Percentiles rank a stretch among this genome's conserved stretches.
phyloP scores from a whole-genome alignment of 2,113 vertebrate species.

The Zeus faber region DNA sequence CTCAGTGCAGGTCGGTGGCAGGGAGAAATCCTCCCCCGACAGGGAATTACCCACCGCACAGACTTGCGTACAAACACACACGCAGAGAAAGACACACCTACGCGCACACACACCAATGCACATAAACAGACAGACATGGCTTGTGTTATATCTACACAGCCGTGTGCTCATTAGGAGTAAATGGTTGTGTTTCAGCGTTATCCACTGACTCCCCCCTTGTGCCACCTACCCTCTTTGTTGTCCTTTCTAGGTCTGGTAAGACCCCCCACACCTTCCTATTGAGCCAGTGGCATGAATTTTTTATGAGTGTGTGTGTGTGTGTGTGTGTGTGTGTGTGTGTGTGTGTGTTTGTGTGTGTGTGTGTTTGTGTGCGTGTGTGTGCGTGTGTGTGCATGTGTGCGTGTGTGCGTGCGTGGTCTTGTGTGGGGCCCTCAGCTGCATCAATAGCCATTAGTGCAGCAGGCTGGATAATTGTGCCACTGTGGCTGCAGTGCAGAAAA shows the following conservation, averaged over 20 bases:
- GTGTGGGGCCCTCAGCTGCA: conserved; percentile 49
- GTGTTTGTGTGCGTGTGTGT: conserved; percentile 6
- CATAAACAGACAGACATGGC: neutral
- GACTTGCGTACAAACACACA: conserved; percentile 11
- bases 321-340: neutral
- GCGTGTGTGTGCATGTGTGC: conserved; percentile 21
- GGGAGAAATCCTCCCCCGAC: conserved; percentile 56
- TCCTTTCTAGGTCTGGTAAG: conserved; percentile 49
- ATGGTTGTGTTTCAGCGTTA: neutral
- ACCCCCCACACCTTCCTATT: conserved; percentile 56
- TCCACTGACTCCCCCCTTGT: conserved; percentile 31
- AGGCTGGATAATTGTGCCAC: conserved; percentile 70
- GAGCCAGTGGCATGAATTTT: conserved; percentile 68
- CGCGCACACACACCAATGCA: conserved; percentile 19
- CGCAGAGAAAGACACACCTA: conserved; percentile 5
- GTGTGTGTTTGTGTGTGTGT: conserved; percentile 24
- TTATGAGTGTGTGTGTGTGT: conserved; percentile 66
- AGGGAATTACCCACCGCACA: conserved; percentile 57
- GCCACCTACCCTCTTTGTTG: conserved; percentile 63
- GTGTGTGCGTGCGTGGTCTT: conserved; percentile 25
- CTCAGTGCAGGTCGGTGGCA: conserved; percentile 43
- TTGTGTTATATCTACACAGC: neutral
- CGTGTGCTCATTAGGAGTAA: neutral
- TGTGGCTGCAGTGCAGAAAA: conserved; percentile 58
- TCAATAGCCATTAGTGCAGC: conserved; percentile 75